Evolutionary conservation across 2,888 invertebrate genomes (phyloP), one percentile per base, ranked within the genome.

Genomic region (Apodemia duryi): DNA sequence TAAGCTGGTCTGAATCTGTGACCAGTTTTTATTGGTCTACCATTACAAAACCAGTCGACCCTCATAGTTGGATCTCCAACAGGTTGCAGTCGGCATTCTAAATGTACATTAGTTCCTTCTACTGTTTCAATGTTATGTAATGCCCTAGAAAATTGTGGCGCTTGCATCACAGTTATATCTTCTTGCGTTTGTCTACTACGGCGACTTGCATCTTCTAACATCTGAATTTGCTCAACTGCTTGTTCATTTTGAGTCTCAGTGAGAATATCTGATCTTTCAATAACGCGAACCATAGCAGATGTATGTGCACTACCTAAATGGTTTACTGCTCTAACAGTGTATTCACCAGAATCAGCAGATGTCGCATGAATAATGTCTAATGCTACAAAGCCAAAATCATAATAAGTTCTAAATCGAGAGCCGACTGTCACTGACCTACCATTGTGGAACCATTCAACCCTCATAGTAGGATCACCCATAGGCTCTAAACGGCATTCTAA

Each of bases 351-450:
- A 87, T 99, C 99, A 67, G 96, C 93, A n/a, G 97, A 96, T 65
- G 97, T 98, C 29, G 97, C 96, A 80, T 98, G 97, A 70, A 98
- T 95, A 68, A 99, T 98, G 79, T 99, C 99, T 73, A 99, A 90
- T 51, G 99, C 98, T 65, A 99, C 98, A 83, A 97, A 98, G 28
- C 99, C 99, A 83, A 99, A 99, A 82, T 99, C 99, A 79, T 98
- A 97, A 82, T 98, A 97, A 35, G 98, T 98, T 80, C 96, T 95
- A 92, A 98, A 99, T 79, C 99, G 94, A 61, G 97, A 97, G 60
- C 97, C 97, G 52, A 97, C 96, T 43, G 98, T 97, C 21, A 97
- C 95, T 9, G 97, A 94, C 77, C 95, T 94, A 41, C 98, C 98
- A 85, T 99, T 98, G 78, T 97, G 97, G 94, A 96, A 98, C 98